These are phyloP conservation scores for Dolomedes plantarius DNA, from an alignment of 2,888 invertebrate genomes.

Conservation along the genomic window DNA sequence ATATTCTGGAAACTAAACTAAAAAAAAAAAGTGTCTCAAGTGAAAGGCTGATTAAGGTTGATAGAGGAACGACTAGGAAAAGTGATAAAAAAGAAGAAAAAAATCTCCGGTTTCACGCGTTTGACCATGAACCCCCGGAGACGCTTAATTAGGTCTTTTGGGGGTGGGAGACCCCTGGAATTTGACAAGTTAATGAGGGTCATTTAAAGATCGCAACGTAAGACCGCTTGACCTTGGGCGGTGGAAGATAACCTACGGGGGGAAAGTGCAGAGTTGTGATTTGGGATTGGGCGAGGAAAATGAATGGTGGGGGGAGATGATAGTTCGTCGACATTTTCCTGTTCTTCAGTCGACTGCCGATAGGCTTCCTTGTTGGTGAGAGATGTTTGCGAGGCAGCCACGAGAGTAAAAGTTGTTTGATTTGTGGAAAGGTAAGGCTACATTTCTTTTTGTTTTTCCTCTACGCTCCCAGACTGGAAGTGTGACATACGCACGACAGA, in stretches of 20 bases:
- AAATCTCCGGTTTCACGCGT: not conserved
- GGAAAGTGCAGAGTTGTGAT: not conserved
- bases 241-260: not conserved
- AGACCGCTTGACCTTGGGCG: not conserved
- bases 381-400: too few species aligned
- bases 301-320: not conserved
- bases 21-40: not conserved
- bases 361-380: too few species aligned
- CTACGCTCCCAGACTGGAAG: too few species aligned
- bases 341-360: too few species aligned
- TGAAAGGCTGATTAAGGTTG: conserved; percentile 2
- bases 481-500: too few species aligned
- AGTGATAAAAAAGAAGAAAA: not conserved
- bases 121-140: conserved; percentile 1
- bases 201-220: not conserved
- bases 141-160: conserved; percentile 2
- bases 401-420: too few species aligned
- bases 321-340: not conserved
- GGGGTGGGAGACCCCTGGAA: conserved; percentile 7
- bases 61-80: not conserved
- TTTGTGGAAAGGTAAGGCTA: too few species aligned
- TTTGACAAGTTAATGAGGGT: conserved; percentile 16
- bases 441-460: too few species aligned
- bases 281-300: not conserved
- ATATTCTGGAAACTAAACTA: not conserved